phyloP scores from a whole-genome alignment of 2,888 invertebrate genomes.

The Spodoptera littoralis region DNA sequence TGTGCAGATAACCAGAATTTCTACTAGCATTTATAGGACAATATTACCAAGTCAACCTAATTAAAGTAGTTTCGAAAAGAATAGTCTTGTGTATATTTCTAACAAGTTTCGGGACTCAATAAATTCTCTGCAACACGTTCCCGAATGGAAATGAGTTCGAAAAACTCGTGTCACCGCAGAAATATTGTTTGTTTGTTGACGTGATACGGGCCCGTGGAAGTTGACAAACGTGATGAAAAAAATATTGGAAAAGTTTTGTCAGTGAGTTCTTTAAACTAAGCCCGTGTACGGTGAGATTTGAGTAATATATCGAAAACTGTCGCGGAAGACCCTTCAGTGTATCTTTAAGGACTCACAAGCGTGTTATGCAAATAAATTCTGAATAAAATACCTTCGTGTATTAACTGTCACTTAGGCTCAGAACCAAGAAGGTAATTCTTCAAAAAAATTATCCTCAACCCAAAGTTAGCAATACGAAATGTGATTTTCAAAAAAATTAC shows the following conservation, averaged over 20 bases:
- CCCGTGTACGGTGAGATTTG: constrained; percentile 58
- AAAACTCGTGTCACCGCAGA: constrained; percentile 74
- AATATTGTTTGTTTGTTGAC: constrained; percentile 83
- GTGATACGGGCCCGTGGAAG: constrained; percentile 72
- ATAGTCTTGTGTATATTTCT: constrained; percentile 60
- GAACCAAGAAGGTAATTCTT: no score
- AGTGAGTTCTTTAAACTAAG: constrained; percentile 68
- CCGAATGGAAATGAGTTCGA: constrained; percentile 79
- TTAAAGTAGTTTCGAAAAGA: constrained; percentile 64
- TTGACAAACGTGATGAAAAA: constrained; percentile 83
- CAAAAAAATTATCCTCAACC: no score
- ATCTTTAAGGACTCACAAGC: constrained; percentile 7
- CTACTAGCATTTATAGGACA: not conserved
- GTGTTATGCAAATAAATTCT: no score
- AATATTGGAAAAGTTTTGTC: constrained; percentile 83
- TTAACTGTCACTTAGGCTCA: no score
- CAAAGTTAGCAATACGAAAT: no score
- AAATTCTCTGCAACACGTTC: constrained; percentile 72
- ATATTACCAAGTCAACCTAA: constrained; percentile 15
- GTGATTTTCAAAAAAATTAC: no score
- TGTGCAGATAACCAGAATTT: not conserved
- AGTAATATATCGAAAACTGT: constrained; percentile 45
- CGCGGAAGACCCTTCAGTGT: constrained; percentile 27
- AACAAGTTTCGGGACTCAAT: constrained; percentile 67
- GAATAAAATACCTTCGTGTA: no score